A percentile compares a stretch with the other conserved stretches of the same genome.
These are phyloP conservation scores for Bombus affinis DNA, from an alignment of 1,140 invertebrate genomes.

Conservation along the genomic window DNA sequence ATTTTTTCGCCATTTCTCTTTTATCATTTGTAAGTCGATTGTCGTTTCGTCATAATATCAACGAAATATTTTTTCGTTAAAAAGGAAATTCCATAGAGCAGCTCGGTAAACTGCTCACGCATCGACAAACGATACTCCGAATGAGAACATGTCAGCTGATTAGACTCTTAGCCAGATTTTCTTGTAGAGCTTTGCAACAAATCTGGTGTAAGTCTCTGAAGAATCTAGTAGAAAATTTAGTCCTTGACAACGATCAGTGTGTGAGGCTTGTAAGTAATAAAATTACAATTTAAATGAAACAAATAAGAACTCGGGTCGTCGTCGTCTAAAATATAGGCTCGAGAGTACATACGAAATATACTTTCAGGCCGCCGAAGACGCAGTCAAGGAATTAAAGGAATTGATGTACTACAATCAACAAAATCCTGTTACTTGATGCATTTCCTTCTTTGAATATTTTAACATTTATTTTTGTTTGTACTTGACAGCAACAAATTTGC, in stretches of 20 bases:
- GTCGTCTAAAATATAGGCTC: neutral
- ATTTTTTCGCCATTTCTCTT: neutral
- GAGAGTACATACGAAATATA: slow-evolving; percentile 13
- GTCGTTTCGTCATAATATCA: neutral
- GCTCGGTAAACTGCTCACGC: slow-evolving; percentile 84
- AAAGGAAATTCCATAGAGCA: slow-evolving; percentile 78
- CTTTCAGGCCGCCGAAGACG: slow-evolving; percentile 82
- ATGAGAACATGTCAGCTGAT: slow-evolving; percentile 87
- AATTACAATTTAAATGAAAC: neutral
- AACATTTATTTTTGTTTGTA: slow-evolving; percentile 14
- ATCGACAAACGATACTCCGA: slow-evolving; percentile 84
- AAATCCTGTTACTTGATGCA: slow-evolving; percentile 32
- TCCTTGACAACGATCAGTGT: slow-evolving; percentile 81
- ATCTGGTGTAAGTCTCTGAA: slow-evolving; percentile 85
- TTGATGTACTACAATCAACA: slow-evolving; percentile 80
- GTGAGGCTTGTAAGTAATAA: slow-evolving; percentile 82
- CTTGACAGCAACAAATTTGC: neutral
- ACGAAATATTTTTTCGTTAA: slow-evolving; percentile 17
- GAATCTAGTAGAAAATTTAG: slow-evolving; percentile 83
- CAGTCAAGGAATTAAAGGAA: slow-evolving; percentile 83
- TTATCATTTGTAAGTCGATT: neutral
- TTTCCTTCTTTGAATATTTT: neutral
- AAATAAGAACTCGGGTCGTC: neutral
- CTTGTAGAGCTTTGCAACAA: slow-evolving; percentile 85
- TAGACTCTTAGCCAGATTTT: slow-evolving; percentile 86